A percentile compares a stretch with the other conserved stretches of the same genome.
These are phyloP conservation scores for Amorpha juglandis DNA, from an alignment of 2,888 invertebrate genomes.

Conservation along the genomic window DNA sequence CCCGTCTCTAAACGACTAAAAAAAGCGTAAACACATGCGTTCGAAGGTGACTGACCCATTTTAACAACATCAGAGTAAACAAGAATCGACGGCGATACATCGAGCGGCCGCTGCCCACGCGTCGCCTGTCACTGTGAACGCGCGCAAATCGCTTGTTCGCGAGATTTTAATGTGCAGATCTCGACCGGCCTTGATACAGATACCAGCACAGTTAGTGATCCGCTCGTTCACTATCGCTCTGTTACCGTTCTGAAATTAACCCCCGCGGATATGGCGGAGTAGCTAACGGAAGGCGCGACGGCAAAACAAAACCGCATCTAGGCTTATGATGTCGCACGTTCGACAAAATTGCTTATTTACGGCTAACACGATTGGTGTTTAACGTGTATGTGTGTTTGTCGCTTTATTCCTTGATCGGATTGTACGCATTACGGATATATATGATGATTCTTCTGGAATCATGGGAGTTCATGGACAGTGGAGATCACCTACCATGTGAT, in stretches of 20 bases:
- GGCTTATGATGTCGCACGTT: conserved; percentile 14
- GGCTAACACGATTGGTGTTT: not conserved
- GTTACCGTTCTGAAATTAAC: conserved; percentile 65
- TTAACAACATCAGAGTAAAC: conserved; percentile 27
- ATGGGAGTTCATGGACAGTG: no score
- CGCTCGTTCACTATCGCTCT: conserved; percentile 56
- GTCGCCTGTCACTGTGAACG: conserved; percentile 19
- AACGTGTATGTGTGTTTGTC: not conserved
- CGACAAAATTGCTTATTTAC: conserved; percentile 11
- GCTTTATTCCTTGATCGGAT: not conserved
- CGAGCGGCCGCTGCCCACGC: conserved; percentile 34
- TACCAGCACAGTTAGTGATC: conserved; percentile 64
- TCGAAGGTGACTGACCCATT: conserved; percentile 39
- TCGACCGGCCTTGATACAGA: conserved; percentile 66
- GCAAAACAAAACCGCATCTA: conserved; percentile 15
- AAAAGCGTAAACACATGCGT: conserved; percentile 23
- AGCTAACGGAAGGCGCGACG: conserved; percentile 34
- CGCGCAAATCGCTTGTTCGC: conserved; percentile 10
- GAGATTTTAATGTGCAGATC: conserved; percentile 39
- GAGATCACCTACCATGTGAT: no score
- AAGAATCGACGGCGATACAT: conserved; percentile 28
- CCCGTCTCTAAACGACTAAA: not conserved
- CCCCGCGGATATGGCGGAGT: conserved; percentile 47
- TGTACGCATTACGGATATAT: not conserved
- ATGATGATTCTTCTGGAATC: not conserved